These are phyloP conservation scores for Cynopterus brachyotis DNA, from an alignment of 2,113 vertebrate species.

Conservation along the genomic window DNA sequence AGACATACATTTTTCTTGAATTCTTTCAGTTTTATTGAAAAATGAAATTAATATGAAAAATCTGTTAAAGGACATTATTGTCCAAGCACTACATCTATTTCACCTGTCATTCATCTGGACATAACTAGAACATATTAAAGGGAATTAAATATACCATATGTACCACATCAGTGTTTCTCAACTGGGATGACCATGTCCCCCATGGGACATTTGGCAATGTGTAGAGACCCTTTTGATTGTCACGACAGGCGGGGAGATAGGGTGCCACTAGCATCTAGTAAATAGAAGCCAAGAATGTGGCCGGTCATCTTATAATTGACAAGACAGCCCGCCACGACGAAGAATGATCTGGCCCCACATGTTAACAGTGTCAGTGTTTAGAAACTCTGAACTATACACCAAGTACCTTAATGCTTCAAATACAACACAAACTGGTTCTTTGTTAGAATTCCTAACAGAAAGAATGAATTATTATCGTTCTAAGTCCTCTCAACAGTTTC, in stretches of 20 bases:
- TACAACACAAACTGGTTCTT: neutral
- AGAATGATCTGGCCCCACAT: neutral
- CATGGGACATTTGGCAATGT: neutral
- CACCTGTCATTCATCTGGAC: neutral
- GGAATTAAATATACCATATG: neutral
- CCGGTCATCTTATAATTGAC: neutral
- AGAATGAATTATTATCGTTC: neutral
- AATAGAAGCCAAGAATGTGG: neutral
- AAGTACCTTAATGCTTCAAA: constrained; percentile 3
- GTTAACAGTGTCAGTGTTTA: neutral
- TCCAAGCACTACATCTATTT: neutral
- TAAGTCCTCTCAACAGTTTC: neutral
- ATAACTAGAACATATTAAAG: neutral
- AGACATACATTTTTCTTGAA: constrained; percentile 18
- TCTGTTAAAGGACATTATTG: neutral
- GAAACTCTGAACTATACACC: neutral
- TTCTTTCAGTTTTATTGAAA: neutral
- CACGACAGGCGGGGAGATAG: neutral
- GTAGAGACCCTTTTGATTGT: neutral
- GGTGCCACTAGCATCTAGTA: neutral
- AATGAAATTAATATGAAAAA: constrained; percentile 23
- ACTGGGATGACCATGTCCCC: neutral
- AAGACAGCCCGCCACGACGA: neutral
- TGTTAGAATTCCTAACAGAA: neutral
- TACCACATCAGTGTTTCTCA: neutral